Conservation (phyloP, 2,888 invertebrate genomes). For the Drosophila algonquin region DNA sequence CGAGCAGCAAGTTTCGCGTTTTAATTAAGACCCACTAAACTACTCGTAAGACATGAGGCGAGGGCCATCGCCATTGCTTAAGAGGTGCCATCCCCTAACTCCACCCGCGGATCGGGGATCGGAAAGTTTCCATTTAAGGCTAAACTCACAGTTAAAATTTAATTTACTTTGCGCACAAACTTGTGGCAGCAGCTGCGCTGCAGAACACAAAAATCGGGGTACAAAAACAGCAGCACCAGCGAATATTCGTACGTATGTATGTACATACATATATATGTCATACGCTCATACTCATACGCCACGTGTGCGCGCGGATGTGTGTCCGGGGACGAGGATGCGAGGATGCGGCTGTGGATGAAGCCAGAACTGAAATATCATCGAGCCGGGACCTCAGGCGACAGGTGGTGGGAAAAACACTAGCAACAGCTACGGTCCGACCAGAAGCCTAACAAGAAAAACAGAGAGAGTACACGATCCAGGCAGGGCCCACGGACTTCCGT, state of each 20-base stretch:
- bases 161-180: slow-evolving; percentile 70
- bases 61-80: not conserved
- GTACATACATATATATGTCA: slow-evolving; percentile 20
- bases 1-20: slow-evolving; percentile 64
- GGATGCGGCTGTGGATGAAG: slow-evolving; percentile 28
- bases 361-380: slow-evolving; percentile 61
- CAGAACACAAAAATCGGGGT: slow-evolving; percentile 22
- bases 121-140: slow-evolving; percentile 73
- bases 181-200: slow-evolving; percentile 69
- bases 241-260: too few relatives aligned
- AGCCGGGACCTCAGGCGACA: slow-evolving; percentile 64
- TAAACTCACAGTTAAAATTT: slow-evolving; percentile 70
- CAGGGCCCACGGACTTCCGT: slow-evolving; percentile 35
- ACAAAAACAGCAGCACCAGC: slow-evolving; percentile 8
- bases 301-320: slow-evolving; percentile 9
- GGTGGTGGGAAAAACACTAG: slow-evolving; percentile 53
- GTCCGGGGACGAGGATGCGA: slow-evolving; percentile 13
- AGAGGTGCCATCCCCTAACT: not conserved
- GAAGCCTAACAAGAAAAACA: slow-evolving; percentile 24
- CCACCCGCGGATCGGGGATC: slow-evolving; percentile 5
- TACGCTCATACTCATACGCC: slow-evolving; percentile 62
- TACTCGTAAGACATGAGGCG: slow-evolving; percentile 48
- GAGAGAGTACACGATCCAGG: slow-evolving; percentile 20
- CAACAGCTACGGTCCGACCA: slow-evolving; percentile 6
- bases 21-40: slow-evolving; percentile 74